Conservation (phyloP, 53 echinoderm and acorn worm species). For the Glandiceps talaboti region DNA sequence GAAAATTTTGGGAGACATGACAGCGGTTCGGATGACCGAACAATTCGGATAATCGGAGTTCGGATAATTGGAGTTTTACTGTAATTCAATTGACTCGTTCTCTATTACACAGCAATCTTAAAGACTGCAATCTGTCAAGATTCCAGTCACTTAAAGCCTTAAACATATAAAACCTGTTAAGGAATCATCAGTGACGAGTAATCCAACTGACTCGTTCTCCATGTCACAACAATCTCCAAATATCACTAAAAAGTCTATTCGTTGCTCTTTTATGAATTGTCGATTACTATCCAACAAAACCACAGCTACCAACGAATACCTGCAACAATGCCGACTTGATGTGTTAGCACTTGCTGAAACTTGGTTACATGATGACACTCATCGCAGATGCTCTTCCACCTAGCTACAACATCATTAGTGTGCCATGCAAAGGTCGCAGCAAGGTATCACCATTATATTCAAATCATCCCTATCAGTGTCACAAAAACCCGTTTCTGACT, state of each 20-base stretch:
- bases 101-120: too few species aligned
- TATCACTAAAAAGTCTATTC: neutral
- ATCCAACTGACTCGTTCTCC: too few species aligned
- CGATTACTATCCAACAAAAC: neutral
- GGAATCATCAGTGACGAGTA: too few species aligned
- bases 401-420: neutral
- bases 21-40: too few species aligned
- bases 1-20: too few species aligned
- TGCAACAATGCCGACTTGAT: neutral
- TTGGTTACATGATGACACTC: neutral
- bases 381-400: neutral
- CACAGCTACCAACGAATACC: neutral
- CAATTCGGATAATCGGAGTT: too few species aligned
- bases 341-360: neutral
- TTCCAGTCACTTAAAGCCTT: too few species aligned
- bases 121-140: too few species aligned
- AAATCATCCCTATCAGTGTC: neutral
- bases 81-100: too few species aligned
- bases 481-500: neutral
- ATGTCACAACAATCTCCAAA: too few species aligned
- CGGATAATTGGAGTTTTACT: too few species aligned
- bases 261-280: neutral
- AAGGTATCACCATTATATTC: neutral
- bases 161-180: too few species aligned
- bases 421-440: neutral